Conservation (phyloP, 2,888 invertebrate genomes). For the Melinopterus prodromus region DNA sequence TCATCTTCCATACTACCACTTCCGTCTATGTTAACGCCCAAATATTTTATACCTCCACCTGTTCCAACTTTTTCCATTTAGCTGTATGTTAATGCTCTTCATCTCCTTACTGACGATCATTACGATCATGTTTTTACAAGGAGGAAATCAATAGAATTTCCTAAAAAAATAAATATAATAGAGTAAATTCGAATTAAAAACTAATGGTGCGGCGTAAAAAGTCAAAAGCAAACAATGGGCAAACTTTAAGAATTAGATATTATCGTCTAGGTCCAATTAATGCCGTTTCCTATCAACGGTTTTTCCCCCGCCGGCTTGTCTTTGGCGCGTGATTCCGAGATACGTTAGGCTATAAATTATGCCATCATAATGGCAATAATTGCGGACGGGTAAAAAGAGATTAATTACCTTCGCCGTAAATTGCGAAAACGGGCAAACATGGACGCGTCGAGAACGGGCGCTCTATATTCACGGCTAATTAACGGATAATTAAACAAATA, state of each 20-base stretch:
- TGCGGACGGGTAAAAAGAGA: not conserved
- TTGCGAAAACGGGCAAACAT: not conserved
- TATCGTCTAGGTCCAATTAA: not conserved
- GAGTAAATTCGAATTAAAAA: too few relatives aligned
- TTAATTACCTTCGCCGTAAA: not conserved
- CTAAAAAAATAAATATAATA: too few relatives aligned
- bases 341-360: not conserved
- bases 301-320: not conserved
- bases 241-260: not conserved
- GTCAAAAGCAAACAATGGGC: not conserved
- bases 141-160: too few relatives aligned
- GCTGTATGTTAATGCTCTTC: too few relatives aligned
- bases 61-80: too few relatives aligned
- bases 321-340: not conserved
- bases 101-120: too few relatives aligned
- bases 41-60: too few relatives aligned
- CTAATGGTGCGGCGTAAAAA: too few relatives aligned
- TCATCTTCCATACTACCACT: too few relatives aligned
- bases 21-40: too few relatives aligned
- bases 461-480: conserved; percentile 4
- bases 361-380: not conserved
- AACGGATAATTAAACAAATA: not conserved
- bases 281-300: not conserved
- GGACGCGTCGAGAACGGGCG: not conserved
- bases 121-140: too few relatives aligned